Percentiles rank a stretch among this genome's conserved stretches.
These are phyloP conservation scores for Pemphredon lugubris DNA, from an alignment of 2,888 invertebrate species.

Conservation along the genomic window DNA sequence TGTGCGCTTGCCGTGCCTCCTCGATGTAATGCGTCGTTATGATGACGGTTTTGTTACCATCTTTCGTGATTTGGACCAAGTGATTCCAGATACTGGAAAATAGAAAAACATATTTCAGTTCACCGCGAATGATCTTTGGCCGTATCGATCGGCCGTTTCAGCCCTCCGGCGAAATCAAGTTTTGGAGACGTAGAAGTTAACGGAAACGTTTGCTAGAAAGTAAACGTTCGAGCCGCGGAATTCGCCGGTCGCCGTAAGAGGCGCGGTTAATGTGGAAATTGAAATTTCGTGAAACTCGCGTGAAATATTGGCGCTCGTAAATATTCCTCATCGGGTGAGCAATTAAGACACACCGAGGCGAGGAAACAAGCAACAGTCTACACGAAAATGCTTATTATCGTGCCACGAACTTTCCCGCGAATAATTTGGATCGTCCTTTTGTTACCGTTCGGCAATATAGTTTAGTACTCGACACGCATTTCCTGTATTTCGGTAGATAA, in stretches of 20 bases:
- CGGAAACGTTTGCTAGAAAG: constrained; percentile 19
- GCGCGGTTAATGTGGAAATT: not conserved
- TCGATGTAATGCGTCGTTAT: constrained; percentile 97
- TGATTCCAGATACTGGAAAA: constrained; percentile 93
- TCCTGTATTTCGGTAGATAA: too few species aligned
- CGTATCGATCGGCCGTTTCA: too few species aligned
- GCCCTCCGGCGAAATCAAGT: too few species aligned
- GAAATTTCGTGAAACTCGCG: constrained; percentile 11
- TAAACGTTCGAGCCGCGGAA: constrained; percentile 7
- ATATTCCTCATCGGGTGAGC: too few species aligned
- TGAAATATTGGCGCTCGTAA: too few species aligned
- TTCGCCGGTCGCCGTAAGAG: not conserved
- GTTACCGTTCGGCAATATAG: not conserved
- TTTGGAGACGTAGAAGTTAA: too few species aligned
- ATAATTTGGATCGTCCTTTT: constrained; percentile 23
- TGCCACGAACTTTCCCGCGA: constrained; percentile 26
- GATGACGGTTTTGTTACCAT: constrained; percentile 95
- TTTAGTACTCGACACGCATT: too few species aligned
- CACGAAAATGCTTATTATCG: too few species aligned
- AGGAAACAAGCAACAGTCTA: too few species aligned
- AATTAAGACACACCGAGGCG: too few species aligned
- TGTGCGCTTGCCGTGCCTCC: constrained; percentile 94
- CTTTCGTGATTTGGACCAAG: constrained; percentile 93
- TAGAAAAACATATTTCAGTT: not conserved
- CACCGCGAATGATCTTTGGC: too few species aligned